Percentiles rank a stretch among this genome's conserved stretches.
Evolutionary conservation across 2,888 invertebrate species (phyloP).

Genomic region (Arctia plantaginis): DNA sequence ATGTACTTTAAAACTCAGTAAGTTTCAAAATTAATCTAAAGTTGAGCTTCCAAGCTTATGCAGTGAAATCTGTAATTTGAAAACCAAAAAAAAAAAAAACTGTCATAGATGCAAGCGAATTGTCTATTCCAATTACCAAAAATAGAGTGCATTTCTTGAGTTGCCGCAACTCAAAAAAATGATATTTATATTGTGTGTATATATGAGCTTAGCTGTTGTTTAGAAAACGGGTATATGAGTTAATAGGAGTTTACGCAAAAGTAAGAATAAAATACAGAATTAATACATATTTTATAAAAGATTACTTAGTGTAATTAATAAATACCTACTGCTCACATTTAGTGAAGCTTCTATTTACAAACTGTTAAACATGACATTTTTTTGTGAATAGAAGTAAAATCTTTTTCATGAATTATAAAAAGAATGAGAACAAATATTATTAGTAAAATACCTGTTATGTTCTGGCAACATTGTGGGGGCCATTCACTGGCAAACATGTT

Average conservation of each 20-base stretch:
- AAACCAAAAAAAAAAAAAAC: too few relatives aligned
- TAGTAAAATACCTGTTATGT: neutral
- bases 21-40: neutral
- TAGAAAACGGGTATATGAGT: slow-evolving; percentile 57
- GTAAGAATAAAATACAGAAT: neutral
- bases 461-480: neutral
- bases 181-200: slow-evolving; percentile 50
- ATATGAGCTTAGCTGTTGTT: slow-evolving; percentile 59
- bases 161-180: slow-evolving; percentile 37
- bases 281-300: neutral
- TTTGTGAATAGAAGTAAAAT: neutral
- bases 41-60: neutral
- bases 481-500: neutral
- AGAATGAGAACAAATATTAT: neutral
- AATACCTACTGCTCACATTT: neutral
- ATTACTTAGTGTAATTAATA: neutral
- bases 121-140: slow-evolving; percentile 36
- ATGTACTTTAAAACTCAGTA: neutral
- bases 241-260: slow-evolving; percentile 33
- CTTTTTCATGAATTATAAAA: neutral
- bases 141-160: slow-evolving; percentile 24
- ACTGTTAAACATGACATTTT: neutral
- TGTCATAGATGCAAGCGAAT: neutral
- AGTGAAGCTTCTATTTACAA: neutral
- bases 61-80: neutral